These are phyloP conservation scores for Neria commutata DNA, from an alignment of 2,888 invertebrate genomes.

Conservation along the genomic window DNA sequence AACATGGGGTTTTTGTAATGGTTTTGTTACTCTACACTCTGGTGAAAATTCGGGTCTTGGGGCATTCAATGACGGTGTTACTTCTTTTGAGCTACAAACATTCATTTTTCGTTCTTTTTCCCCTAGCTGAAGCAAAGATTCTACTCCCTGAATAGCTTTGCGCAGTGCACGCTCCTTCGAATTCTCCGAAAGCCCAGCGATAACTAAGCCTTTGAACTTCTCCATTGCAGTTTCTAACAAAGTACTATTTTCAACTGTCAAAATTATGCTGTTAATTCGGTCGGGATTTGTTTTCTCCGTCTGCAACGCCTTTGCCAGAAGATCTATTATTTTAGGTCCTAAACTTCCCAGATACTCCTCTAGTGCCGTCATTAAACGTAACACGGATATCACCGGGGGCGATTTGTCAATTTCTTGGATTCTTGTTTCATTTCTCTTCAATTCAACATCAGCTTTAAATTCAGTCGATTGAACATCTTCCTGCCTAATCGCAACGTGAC, in stretches of 20 bases:
- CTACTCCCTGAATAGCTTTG: constrained; percentile 71
- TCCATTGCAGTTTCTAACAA: constrained; percentile 56
- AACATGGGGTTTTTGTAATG: constrained; percentile 1
- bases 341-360: constrained; percentile 81
- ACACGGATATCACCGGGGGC: constrained; percentile 67
- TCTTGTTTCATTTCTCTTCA: background rate
- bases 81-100: constrained; percentile 44
- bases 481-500: background rate
- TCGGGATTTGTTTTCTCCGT: constrained; percentile 63
- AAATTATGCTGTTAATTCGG: constrained; percentile 72
- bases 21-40: no score
- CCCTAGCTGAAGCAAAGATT: constrained; percentile 67
- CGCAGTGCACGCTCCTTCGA: constrained; percentile 72
- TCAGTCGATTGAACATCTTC: background rate
- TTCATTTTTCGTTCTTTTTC: constrained; percentile 57
- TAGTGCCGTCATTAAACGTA: constrained; percentile 77
- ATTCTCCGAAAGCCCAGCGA: constrained; percentile 69
- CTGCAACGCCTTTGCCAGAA: constrained; percentile 59
- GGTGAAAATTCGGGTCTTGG: no score
- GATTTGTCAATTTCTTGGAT: constrained; percentile 31
- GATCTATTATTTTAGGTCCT: constrained; percentile 76
- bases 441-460: background rate
- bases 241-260: constrained; percentile 72
- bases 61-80: constrained; percentile 20
- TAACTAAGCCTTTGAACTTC: constrained; percentile 66